A percentile compares a stretch with the other conserved stretches of the same genome.
Evolutionary conservation across 64 coral and sea anemone species (phyloP).

Genomic region (Hydrozoanthus tunicans): DNA sequence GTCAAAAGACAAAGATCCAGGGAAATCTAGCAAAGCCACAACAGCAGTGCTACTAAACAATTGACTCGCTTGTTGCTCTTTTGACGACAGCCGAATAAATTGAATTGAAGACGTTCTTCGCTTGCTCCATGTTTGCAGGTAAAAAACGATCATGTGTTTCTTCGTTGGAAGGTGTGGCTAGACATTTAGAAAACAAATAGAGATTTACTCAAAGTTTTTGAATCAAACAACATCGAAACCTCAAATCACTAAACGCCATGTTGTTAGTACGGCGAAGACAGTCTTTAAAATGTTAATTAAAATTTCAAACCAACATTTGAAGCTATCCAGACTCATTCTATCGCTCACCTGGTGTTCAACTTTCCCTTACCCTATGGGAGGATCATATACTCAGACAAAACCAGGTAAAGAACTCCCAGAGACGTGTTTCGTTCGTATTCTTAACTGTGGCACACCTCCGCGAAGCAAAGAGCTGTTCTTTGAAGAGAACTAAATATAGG

Average conservation of each 20-base stretch:
- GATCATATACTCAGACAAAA: not conserved
- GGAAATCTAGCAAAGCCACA: not conserved
- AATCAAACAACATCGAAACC: not conserved
- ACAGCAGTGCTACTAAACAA: not conserved
- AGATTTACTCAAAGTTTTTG: not conserved
- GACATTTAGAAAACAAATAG: not conserved
- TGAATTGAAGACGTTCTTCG: not conserved
- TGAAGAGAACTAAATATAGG: slow-evolving; percentile 37
- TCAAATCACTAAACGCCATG: slow-evolving; percentile 4
- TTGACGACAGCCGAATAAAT: slow-evolving; percentile 2
- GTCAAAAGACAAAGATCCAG: not conserved
- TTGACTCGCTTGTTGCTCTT: not conserved
- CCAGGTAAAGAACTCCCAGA: not conserved
- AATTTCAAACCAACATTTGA: not conserved
- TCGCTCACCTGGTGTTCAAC: not conserved
- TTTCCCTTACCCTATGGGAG: not conserved
- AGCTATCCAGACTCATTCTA: not conserved
- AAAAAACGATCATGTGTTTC: not conserved
- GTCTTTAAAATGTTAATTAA: slow-evolving; percentile 23
- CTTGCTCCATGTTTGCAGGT: too few species aligned
- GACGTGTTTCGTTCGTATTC: not conserved
- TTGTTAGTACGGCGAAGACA: not conserved
- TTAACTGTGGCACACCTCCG: not conserved
- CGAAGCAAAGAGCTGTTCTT: not conserved
- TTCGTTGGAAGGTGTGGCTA: not conserved